Percentiles rank a stretch among this genome's conserved stretches.
These are phyloP conservation scores for Elaphurus davidianus DNA, from an alignment of 2,113 vertebrate genomes.

Conservation along the genomic window DNA sequence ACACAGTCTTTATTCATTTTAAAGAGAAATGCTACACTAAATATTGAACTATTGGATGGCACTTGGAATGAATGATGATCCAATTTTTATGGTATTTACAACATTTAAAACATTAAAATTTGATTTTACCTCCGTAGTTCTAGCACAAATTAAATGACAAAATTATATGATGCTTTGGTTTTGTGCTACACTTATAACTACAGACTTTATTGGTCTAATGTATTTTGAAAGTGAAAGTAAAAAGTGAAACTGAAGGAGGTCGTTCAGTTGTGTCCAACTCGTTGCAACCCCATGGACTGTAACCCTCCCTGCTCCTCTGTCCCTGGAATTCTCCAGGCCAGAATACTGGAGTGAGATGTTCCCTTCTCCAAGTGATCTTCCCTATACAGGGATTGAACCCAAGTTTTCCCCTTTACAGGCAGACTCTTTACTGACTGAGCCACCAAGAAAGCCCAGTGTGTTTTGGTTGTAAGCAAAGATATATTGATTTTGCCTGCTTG, in stretches of 20 bases:
- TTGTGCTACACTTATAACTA: neutral
- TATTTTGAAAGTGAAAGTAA: neutral
- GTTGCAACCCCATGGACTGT: neutral
- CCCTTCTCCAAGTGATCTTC: neutral
- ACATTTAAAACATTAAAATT: neutral
- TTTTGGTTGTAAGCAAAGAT: neutral
- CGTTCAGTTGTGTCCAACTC: neutral
- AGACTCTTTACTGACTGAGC: neutral
- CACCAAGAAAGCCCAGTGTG: neutral
- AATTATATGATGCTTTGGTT: neutral
- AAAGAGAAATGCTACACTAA: neutral
- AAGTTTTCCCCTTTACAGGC: neutral
- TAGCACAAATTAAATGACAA: neutral
- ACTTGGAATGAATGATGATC: neutral
- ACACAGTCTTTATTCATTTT: conserved; percentile 35
- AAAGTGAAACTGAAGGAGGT: neutral
- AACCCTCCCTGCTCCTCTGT: neutral
- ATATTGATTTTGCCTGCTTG: neutral
- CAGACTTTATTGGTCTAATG: neutral
- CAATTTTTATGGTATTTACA: neutral
- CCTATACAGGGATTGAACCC: neutral
- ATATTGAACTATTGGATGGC: neutral
- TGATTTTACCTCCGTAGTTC: neutral
- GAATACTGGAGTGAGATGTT: neutral
- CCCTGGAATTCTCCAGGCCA: neutral